A percentile compares a stretch with the other conserved stretches of the same genome.
Conservation (phyloP, 2,113 vertebrate species). For the Orthonyx spaldingii region DNA sequence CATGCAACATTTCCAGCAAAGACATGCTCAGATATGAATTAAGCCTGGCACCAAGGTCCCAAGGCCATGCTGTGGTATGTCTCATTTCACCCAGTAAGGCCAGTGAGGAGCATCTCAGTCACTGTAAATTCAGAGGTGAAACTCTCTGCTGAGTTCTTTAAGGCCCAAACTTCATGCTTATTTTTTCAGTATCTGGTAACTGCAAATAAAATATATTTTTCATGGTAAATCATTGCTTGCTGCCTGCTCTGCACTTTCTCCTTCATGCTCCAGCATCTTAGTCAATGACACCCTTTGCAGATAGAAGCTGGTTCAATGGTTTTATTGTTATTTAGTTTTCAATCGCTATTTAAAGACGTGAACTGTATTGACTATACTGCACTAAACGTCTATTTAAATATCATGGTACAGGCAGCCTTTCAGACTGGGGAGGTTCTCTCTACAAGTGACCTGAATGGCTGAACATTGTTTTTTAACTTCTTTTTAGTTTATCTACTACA, state of each 20-base stretch:
- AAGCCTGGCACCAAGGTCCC: background rate
- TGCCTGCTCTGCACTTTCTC: background rate
- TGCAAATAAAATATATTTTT: background rate
- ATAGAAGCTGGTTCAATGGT: background rate
- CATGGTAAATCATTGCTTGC: background rate
- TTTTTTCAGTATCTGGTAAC: background rate
- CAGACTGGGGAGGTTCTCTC: background rate
- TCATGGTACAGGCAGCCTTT: background rate
- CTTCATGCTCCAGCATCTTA: background rate
- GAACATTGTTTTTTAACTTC: background rate
- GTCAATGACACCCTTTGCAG: background rate
- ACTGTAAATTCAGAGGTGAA: background rate
- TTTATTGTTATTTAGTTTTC: background rate
- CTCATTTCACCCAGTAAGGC: background rate
- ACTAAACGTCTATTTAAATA: background rate
- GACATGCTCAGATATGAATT: background rate
- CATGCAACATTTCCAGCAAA: background rate
- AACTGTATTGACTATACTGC: background rate
- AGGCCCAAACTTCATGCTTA: background rate
- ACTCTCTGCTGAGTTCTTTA: background rate
- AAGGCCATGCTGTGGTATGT: rapidly evolving
- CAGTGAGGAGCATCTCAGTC: background rate
- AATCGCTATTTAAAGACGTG: background rate
- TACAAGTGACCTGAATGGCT: background rate
- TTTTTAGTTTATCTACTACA: background rate